Percentiles rank a stretch among this genome's conserved stretches.
Conservation (phyloP, 2,113 vertebrate genomes). For the Piaya cayana region DNA sequence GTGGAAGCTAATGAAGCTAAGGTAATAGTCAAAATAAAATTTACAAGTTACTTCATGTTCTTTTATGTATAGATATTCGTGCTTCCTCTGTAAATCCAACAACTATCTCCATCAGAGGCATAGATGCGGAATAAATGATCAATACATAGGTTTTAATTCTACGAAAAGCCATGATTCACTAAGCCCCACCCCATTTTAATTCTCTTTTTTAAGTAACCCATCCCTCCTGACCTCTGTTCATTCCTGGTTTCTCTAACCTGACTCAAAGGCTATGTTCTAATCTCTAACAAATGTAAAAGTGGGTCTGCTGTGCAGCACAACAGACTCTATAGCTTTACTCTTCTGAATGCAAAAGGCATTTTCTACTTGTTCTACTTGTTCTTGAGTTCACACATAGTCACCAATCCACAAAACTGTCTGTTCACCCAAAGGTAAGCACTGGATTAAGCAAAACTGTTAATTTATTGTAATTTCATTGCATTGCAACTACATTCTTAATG, state of each 20-base stretch:
- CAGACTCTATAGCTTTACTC: background rate
- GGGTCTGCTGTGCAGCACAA: background rate
- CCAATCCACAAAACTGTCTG: background rate
- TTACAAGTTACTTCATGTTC: background rate
- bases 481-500: background rate
- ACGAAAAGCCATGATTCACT: background rate
- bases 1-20: background rate
- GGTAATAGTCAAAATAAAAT: background rate
- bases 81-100: background rate
- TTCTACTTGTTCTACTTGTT: background rate
- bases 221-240: background rate
- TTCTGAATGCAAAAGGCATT: background rate
- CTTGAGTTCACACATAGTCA: background rate
- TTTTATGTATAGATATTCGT: background rate
- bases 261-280: background rate
- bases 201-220: background rate
- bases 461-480: background rate
- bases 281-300: background rate
- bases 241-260: constrained; percentile 1
- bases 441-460: background rate
- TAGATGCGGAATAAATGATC: background rate
- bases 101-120: background rate
- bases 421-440: background rate
- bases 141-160: background rate
- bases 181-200: background rate